These are phyloP conservation scores for Agrilus biguttatus DNA, from an alignment of 2,888 invertebrate genomes.

Conservation along the genomic window DNA sequence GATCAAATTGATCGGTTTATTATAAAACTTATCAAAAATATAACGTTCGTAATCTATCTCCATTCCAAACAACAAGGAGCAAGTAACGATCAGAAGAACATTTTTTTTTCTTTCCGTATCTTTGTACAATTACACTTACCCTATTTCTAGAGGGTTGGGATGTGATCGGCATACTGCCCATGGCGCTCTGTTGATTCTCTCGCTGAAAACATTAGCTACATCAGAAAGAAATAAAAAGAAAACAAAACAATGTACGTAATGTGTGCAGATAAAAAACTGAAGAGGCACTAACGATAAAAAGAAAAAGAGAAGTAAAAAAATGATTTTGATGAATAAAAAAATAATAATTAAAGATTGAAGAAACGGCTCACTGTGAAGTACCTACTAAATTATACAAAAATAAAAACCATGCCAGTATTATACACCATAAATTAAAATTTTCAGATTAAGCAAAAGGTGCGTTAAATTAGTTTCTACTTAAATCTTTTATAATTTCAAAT, in stretches of 20 bases:
- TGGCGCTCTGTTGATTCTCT: constrained; percentile 10
- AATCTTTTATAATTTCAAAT: too few species aligned
- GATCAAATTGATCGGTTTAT: too few species aligned
- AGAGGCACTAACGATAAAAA: neutral
- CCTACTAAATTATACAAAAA: too few species aligned
- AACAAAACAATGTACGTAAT: constrained; percentile 7
- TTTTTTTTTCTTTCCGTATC: too few species aligned
- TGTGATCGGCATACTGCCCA: constrained; percentile 7
- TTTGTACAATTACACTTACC: constrained; percentile 8
- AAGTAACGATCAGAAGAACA: neutral
- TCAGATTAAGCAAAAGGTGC: too few species aligned
- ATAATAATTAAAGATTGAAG: constrained; percentile 3
- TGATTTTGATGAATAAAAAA: constrained; percentile 4
- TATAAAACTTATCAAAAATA: too few species aligned
- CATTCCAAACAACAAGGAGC: neutral
- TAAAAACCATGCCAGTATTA: too few species aligned
- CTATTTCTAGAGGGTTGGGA: constrained; percentile 8
- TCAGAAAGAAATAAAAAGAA: constrained; percentile 17
- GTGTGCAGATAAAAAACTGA: too few species aligned
- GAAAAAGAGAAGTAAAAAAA: constrained; percentile 6
- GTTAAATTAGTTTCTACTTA: too few species aligned
- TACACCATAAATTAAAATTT: too few species aligned
- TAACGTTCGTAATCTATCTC: neutral
- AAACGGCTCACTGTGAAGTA: neutral
- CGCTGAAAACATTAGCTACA: constrained; percentile 21